Conservation (phyloP, 2,113 vertebrate genomes). For the Callospermophilus lateralis region DNA sequence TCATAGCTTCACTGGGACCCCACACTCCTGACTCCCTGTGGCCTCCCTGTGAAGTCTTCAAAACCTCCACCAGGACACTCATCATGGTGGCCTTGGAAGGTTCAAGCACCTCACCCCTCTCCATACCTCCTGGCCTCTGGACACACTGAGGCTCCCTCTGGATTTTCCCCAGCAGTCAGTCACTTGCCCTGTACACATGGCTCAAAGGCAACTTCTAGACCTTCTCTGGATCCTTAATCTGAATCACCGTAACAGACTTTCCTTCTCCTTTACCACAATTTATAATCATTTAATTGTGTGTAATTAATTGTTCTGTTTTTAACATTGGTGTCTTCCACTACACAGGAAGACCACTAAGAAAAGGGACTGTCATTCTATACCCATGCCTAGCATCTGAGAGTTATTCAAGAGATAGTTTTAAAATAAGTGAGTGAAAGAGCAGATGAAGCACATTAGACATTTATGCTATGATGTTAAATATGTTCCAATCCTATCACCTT, state of each 20-base stretch:
- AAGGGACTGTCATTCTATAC: background rate
- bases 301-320: background rate
- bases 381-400: background rate
- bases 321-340: background rate
- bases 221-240: background rate
- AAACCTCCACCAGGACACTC: background rate
- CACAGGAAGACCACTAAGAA: background rate
- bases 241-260: background rate
- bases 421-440: background rate
- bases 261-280: background rate
- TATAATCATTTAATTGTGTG: background rate
- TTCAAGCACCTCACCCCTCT: background rate
- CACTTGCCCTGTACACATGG: too few relatives aligned
- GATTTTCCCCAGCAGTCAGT: background rate
- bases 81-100: background rate
- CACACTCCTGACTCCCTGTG: background rate
- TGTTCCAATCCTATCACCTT: background rate
- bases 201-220: background rate
- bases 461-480: background rate
- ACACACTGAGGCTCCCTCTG: background rate
- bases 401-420: background rate
- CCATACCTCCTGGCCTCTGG: background rate
- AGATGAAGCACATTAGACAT: background rate
- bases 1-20: background rate
- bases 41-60: background rate